These are phyloP conservation scores for Drosophila asahinai DNA, from an alignment of 1,140 invertebrate species.

Conservation along the genomic window DNA sequence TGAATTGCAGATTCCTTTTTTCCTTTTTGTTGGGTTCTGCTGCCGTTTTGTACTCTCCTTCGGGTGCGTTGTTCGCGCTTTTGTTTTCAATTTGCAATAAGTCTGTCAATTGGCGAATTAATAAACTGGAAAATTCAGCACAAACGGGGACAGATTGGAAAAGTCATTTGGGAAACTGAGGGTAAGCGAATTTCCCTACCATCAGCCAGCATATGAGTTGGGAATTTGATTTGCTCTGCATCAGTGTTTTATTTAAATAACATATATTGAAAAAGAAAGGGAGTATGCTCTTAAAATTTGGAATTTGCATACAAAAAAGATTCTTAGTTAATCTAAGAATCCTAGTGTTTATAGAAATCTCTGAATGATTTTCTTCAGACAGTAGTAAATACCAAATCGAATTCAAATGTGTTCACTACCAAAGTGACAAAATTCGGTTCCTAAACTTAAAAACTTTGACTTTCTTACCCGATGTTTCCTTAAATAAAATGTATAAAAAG, in stretches of 20 bases:
- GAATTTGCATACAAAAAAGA: neutral
- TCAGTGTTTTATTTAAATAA: neutral
- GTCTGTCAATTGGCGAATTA: slow-evolving; percentile 85
- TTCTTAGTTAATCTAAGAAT: neutral
- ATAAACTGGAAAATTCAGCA: slow-evolving; percentile 84
- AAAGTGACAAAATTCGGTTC: neutral
- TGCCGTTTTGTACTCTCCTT: slow-evolving; percentile 27
- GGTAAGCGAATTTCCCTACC: slow-evolving; percentile 25
- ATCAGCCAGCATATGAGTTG: slow-evolving; percentile 35
- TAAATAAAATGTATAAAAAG: neutral
- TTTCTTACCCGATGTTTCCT: too few relatives aligned
- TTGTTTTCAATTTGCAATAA: slow-evolving; percentile 84
- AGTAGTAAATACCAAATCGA: rapidly evolving
- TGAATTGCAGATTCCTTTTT: slow-evolving; percentile 47
- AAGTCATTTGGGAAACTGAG: slow-evolving; percentile 54
- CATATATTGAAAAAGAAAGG: too few relatives aligned
- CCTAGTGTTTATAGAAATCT: neutral
- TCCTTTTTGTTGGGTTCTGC: slow-evolving; percentile 12
- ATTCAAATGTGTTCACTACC: neutral
- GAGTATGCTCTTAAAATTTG: neutral
- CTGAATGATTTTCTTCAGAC: neutral
- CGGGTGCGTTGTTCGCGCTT: slow-evolving; percentile 70
- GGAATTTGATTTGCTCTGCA: slow-evolving; percentile 21
- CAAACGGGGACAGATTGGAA: slow-evolving; percentile 60
- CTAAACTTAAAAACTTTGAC: neutral